Evolutionary conservation across 2,888 invertebrate species (phyloP), one percentile per base, ranked within the genome.

Genomic region (Stegophylla sp.): DNA sequence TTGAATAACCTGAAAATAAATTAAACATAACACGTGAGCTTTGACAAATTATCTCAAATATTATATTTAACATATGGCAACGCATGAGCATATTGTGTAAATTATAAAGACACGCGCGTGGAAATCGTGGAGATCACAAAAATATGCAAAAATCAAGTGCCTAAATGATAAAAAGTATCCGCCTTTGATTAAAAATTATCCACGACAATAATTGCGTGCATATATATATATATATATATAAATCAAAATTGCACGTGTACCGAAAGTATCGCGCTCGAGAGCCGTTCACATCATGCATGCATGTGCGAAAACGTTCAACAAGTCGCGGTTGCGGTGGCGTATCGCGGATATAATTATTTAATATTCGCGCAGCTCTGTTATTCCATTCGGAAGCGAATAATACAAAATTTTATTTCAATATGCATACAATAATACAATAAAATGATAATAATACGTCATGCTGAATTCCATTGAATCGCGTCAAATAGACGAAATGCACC

Each of bases 1-100:
- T 76, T 45, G 66, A 76, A n/a, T n/a, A 66, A 76, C 26, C 75
- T 76, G 75, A 13, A 66, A 76, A 66, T 17, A 76, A 76, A 76
- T 48, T 3, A 61, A 73, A 73, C n/a, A 61, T 34, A 59, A 5
- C 61, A 17, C 15, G 17, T 61, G 15, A 53, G 34, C 15, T 71
- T 53, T 48, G 7, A 34, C 34, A 7, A 3, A 69, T 12, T 23
- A 43, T 43, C 63, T 17, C 13, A 64, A 20, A 12, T 4, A 4
- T 7, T n/a, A 63, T n/a, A 20, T 17, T 4, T 20, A 41, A n/a
- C n/a, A 5, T 34, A 34, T 7, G 34, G 34, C 7, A 5, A 7
- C 7, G 34, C 7, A 7, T 34, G 34, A 5, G 34, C 7, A 7
- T 34, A 7, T 34, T 34, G 34, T 34, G 34, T 34, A 34, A 34